Evolutionary conservation across 2,888 invertebrate species (phyloP), one percentile per base, ranked within the genome.

Genomic region (Zele albiditarsus): DNA sequence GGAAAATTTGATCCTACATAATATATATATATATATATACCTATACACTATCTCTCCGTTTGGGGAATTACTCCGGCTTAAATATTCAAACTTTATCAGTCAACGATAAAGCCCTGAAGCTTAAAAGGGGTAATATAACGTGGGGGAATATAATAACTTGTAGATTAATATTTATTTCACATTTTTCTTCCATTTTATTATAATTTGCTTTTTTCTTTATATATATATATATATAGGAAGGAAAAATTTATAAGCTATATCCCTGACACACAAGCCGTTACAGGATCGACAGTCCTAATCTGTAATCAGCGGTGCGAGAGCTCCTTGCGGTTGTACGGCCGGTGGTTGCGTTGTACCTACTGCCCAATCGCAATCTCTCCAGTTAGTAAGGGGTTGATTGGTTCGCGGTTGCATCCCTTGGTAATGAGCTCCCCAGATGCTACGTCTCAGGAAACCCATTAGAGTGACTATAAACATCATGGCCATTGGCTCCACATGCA

Each of bases 351-450:
- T 53, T 53, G 53, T 53, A 20, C 8, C 20, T 20, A 53, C 20
- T 76, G 71, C 72, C 65, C 66, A 72, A 69, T 73, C 71, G 76
- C 73, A 75, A 78, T 76, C 75, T 71, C 75, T 83, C 80, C 80
- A 77, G 82, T 79, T 80, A 83, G 81, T 80, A 81, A 78, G 82
- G 82, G 84, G 82, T 83, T 85, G 88, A 89, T 89, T 88, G 89
- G 87, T 88, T 88, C 87, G 89, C 83, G 89, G 89, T 88, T 83
- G 82, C 88, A 85, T 88, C 86, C 86, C 86, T 86, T 85, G 84
- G 84, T 88, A 88, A 89, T 89, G 87, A 89, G 88, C 86, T 85
- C 79, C 84, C 84, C 87, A 87, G 88, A 87, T 88, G 88, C 82
- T 84, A 85, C 85, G 85, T 87, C 89, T 88, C 87, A 84, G 86